phyloP scores from a whole-genome alignment of 2,797 vertebrate species.

The Lerista edwardsae region DNA sequence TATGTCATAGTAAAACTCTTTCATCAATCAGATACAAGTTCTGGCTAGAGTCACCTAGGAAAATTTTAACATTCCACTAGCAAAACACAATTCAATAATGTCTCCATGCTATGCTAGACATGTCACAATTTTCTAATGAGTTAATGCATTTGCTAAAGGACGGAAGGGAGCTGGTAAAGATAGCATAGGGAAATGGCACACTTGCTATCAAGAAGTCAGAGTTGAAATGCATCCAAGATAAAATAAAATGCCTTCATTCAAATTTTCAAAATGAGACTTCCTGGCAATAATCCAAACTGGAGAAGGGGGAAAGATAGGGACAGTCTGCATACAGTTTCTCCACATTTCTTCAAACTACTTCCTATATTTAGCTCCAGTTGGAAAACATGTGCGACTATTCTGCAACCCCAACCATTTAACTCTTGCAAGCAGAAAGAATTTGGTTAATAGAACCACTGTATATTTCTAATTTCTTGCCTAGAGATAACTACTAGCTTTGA shows the following conservation, averaged over 20 bases:
- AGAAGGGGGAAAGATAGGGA: constrained; percentile 37
- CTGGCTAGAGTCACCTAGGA: background rate
- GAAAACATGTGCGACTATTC: background rate
- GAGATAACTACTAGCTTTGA: background rate
- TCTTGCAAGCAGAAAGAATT: background rate
- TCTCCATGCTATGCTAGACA: background rate
- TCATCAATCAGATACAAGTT: background rate
- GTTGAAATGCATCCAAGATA: constrained; percentile 45
- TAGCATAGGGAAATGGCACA: rapidly evolving
- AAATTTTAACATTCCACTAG: background rate
- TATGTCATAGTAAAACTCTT: background rate
- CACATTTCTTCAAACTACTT: constrained; percentile 39
- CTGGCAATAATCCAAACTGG: constrained; percentile 37
- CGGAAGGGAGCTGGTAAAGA: background rate
- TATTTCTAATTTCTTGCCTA: background rate
- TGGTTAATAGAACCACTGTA: background rate
- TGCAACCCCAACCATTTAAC: background rate
- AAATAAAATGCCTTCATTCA: constrained; percentile 39
- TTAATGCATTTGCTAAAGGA: background rate
- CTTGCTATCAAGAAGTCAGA: background rate
- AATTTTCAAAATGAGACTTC: constrained; percentile 32
- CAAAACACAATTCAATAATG: constrained; percentile 1
- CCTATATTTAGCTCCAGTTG: constrained; percentile 48
- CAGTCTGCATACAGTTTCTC: constrained; percentile 25
- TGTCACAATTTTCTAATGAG: background rate